A percentile compares a stretch with the other conserved stretches of the same genome.
Conservation (phyloP, 2,113 vertebrate genomes). For the Kryptolebias marmoratus region DNA sequence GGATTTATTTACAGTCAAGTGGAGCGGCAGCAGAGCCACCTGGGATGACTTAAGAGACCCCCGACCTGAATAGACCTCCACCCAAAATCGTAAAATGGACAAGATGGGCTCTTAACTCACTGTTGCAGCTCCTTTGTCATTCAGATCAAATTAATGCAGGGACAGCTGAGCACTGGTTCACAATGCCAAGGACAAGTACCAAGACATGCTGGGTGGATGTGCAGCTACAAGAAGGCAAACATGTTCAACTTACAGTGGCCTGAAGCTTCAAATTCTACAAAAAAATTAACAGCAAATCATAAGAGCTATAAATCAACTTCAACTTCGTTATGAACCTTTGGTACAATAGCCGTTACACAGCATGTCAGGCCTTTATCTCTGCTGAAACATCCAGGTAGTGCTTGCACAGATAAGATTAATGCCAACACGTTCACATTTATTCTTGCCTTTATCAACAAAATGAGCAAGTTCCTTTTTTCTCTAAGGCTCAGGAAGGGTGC, state of each 20-base stretch:
- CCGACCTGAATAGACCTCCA: slow-evolving; percentile 45
- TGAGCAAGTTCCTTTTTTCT: slow-evolving; percentile 33
- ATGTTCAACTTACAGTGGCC: neutral
- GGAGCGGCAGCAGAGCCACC: slow-evolving; percentile 58
- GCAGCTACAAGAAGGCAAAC: neutral
- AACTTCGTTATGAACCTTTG: neutral
- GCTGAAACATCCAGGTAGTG: slow-evolving; percentile 24
- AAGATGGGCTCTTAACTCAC: slow-evolving; percentile 60
- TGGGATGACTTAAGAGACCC: slow-evolving; percentile 61
- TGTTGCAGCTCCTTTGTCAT: slow-evolving; percentile 74
- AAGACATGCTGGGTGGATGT: neutral
- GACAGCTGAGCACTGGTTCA: slow-evolving; percentile 50
- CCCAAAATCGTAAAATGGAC: slow-evolving; percentile 56
- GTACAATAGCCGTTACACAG: neutral
- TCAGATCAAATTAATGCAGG: slow-evolving; percentile 56
- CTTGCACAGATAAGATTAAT: slow-evolving; percentile 43
- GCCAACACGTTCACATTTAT: slow-evolving; percentile 44
- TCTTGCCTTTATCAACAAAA: slow-evolving; percentile 50
- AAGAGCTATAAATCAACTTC: too few relatives aligned
- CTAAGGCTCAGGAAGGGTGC: slow-evolving; percentile 17
- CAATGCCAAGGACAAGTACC: slow-evolving; percentile 8
- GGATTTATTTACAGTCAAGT: slow-evolving; percentile 46
- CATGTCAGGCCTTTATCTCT: slow-evolving; percentile 18
- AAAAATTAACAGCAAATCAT: too few relatives aligned
- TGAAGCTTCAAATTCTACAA: too few relatives aligned